Percentiles rank a stretch among this genome's conserved stretches.
phyloP scores from a whole-genome alignment of 2,797 vertebrate genomes.

The Microctenopoma stevenorrisi region DNA sequence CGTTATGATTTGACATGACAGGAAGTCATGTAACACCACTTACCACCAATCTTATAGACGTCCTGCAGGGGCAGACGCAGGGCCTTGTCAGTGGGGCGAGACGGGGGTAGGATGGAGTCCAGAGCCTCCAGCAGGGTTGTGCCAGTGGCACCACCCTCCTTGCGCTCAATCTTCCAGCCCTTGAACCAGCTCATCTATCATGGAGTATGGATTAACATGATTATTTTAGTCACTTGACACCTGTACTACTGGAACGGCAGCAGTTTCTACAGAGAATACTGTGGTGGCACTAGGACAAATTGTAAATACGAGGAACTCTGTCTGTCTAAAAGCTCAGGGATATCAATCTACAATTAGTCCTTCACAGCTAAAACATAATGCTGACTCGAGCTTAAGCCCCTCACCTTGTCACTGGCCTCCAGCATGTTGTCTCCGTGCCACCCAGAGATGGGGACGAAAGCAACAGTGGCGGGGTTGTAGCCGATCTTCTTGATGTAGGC shows the following conservation, averaged over 20 bases:
- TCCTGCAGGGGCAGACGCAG: conserved; percentile 95
- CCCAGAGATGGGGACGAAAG: conserved; percentile 94
- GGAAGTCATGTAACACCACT: background rate
- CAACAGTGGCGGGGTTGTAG: conserved; percentile 95
- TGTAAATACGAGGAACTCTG: too few relatives aligned
- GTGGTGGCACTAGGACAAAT: too few relatives aligned
- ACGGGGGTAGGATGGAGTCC: conserved; percentile 94
- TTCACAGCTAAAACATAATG: too few relatives aligned
- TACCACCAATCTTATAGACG: conserved; percentile 98
- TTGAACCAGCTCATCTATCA: conserved; percentile 97
- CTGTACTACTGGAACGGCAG: too few relatives aligned
- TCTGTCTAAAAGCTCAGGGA: too few relatives aligned
- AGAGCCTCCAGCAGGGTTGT: conserved; percentile 93
- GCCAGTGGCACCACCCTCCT: conserved; percentile 92
- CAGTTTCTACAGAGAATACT: too few relatives aligned
- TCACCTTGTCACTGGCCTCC: conserved; percentile 93
- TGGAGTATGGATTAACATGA: too few relatives aligned
- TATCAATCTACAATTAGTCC: too few relatives aligned
- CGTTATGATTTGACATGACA: too few relatives aligned
- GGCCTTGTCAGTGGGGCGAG: conserved; percentile 94
- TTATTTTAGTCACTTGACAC: too few relatives aligned
- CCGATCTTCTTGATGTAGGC: conserved; percentile 99
- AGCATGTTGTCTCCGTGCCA: conserved; percentile 99
- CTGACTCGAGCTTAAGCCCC: conserved; percentile 34
- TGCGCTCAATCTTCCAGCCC: conserved; percentile 94